These are phyloP conservation scores for Oryzias javanicus DNA, from an alignment of 2,113 vertebrate genomes.

Conservation along the genomic window DNA sequence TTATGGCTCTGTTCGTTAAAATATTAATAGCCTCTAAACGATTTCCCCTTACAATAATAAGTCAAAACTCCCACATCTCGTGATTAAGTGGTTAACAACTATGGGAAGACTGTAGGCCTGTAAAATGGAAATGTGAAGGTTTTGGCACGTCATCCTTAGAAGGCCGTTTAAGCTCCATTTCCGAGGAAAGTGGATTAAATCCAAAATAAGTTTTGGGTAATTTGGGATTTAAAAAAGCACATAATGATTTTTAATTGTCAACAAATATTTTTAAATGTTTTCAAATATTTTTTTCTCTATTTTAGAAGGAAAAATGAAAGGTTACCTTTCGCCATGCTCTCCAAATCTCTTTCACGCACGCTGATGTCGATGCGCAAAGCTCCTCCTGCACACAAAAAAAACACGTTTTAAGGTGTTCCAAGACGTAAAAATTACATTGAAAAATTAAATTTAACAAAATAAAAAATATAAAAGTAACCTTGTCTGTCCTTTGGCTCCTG, in stretches of 20 bases:
- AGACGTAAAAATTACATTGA: background rate
- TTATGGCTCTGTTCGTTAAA: conserved; percentile 73
- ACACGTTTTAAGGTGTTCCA: no score
- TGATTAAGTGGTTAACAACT: conserved; percentile 75
- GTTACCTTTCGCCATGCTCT: conserved; percentile 94
- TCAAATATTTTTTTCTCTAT: no score
- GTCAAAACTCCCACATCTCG: conserved; percentile 70
- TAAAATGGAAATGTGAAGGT: conserved; percentile 56
- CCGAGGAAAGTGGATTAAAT: conserved; percentile 7
- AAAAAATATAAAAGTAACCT: conserved; percentile 55
- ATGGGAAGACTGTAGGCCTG: conserved; percentile 64
- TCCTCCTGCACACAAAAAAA: conserved; percentile 75
- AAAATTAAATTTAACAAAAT: conserved; percentile 21
- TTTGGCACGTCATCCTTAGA: conserved; percentile 50
- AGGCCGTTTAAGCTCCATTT: conserved; percentile 25
- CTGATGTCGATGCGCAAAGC: conserved; percentile 81
- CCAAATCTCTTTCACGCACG: conserved; percentile 87
- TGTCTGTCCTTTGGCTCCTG: conserved; percentile 86
- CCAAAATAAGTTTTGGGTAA: background rate
- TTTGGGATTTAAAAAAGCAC: background rate
- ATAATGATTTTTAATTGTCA: no score
- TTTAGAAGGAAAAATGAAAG: conserved; percentile 30
- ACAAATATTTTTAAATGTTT: no score
- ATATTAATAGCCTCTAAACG: conserved; percentile 79
- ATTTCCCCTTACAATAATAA: conserved; percentile 75